Evolutionary conservation across 2,113 vertebrate genomes (phyloP).

Genomic region (Pagrus major): DNA sequence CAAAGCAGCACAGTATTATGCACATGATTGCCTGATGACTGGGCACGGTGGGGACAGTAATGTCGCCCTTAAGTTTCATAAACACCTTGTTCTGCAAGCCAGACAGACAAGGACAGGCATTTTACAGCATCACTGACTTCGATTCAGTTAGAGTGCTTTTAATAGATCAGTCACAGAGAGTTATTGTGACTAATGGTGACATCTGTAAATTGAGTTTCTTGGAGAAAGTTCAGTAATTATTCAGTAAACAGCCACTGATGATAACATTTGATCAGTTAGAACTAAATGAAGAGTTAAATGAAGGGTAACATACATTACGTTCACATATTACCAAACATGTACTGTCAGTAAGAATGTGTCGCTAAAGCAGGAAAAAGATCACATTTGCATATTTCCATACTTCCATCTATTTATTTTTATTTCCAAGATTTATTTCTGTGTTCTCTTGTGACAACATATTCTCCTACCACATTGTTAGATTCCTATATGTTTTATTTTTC

Average conservation of each 20-base stretch:
- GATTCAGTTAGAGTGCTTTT: slow-evolving; percentile 2
- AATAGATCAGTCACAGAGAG: not conserved
- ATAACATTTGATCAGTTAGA: not conserved
- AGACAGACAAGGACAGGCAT: not conserved
- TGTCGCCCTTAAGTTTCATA: not conserved
- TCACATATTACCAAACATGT: not conserved
- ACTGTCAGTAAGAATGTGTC: not conserved
- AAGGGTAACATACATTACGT: not conserved
- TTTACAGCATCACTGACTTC: not conserved
- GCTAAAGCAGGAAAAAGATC: not conserved
- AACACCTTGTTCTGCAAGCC: not conserved
- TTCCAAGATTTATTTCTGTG: not conserved
- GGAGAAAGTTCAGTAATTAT: not conserved
- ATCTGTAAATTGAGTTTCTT: slow-evolving; percentile 7
- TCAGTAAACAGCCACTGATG: not conserved
- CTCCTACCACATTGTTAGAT: not conserved
- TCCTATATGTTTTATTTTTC: not conserved
- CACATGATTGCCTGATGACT: not conserved
- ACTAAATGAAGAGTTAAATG: not conserved
- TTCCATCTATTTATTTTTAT: not conserved
- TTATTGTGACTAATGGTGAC: not conserved
- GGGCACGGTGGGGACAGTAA: not conserved
- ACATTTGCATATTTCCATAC: not conserved
- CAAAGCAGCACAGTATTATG: not conserved
- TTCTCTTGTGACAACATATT: not conserved